These are phyloP conservation scores for Sinhomidia bicolor DNA, from an alignment of 2,888 invertebrate species.

Conservation along the genomic window DNA sequence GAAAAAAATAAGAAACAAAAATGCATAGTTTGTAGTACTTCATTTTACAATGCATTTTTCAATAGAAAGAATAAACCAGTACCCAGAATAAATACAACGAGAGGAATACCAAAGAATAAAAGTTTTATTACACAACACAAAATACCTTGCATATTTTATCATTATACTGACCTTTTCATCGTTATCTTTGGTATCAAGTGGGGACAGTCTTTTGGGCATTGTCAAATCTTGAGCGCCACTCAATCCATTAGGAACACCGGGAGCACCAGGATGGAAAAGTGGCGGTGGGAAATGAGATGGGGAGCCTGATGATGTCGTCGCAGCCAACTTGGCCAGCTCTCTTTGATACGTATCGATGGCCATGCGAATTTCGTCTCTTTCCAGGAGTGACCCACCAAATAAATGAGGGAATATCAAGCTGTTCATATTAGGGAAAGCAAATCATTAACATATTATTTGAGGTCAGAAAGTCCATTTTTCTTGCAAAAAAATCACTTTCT, in stretches of 20 bases:
- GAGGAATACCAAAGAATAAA: neutral
- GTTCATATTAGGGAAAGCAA: slow-evolving; percentile 77
- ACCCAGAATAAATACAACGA: neutral
- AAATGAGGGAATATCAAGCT: slow-evolving; percentile 90
- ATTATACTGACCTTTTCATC: slow-evolving; percentile 80
- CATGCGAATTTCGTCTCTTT: slow-evolving; percentile 91
- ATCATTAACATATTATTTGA: neutral
- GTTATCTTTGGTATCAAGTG: slow-evolving; percentile 83
- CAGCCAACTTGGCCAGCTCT: slow-evolving; percentile 93
- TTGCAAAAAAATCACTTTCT: neutral
- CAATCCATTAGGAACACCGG: slow-evolving; percentile 82
- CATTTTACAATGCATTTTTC: slow-evolving; percentile 41
- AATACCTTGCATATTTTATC: neutral
- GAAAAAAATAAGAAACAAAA: slow-evolving; percentile 35
- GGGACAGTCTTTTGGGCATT: slow-evolving; percentile 86
- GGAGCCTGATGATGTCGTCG: slow-evolving; percentile 78
- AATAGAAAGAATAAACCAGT: neutral
- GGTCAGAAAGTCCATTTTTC: neutral
- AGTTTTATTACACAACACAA: no score
- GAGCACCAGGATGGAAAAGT: slow-evolving; percentile 83
- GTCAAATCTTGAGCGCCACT: slow-evolving; percentile 90
- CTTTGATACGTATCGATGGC: slow-evolving; percentile 96
- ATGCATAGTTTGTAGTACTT: slow-evolving; percentile 20
- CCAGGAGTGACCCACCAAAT: slow-evolving; percentile 86
- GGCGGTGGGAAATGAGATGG: slow-evolving; percentile 89